Base-by-base conservation (phyloP, 2,888 invertebrate species). In the Leptarthrus brevirostris region DNA sequence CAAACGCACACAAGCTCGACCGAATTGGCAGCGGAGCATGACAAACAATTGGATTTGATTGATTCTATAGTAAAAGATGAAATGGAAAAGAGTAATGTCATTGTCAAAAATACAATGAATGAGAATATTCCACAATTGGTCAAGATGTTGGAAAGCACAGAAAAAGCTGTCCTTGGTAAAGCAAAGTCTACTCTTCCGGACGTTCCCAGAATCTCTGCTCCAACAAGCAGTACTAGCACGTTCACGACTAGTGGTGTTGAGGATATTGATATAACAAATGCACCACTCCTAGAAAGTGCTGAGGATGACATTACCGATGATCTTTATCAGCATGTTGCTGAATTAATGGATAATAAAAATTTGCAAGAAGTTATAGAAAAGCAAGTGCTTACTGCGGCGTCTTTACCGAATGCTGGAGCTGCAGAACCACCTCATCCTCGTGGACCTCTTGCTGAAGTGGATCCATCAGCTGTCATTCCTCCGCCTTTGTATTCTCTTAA, bases 311-410 rank as follows among this genome's bases (percentile, higher is more conserved):
- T 92, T 66, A 89, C 91, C 0, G 92, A 91, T 78, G 92, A 92
- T 83, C 87, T 92, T 77, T 82, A 92, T 44, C 90, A 91, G 86
- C 91, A 91, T 83, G 91, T 91, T n/a, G 92, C 91, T 1, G 90
- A 91, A 71, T 84, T 92, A 22, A 91, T 91, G 8, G 90, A 90
- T 74, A 90, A 90, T 58, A 89, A 89, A 80, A 91, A 91, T 79
- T 84, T 92, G 74, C 91, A 91, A 80, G 91, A 91, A 81, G 91
- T 90, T 20, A 90, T 92, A 73, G 91, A 91, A 80, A 91, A 90
- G 76, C 89, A 89, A 80, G 89, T 89, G 1, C 80, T 61, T 8
- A 40, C 30, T 3, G 3, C 47, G 3, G 44, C 14, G 30, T 20
- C 22, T 64, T 10, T 66, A 44, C 0, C 70, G 36, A 6, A 61